A percentile compares a stretch with the other conserved stretches of the same genome.
Evolutionary conservation across 2,797 vertebrate genomes (phyloP).

Genomic region (Hephaestus fuliginosus): DNA sequence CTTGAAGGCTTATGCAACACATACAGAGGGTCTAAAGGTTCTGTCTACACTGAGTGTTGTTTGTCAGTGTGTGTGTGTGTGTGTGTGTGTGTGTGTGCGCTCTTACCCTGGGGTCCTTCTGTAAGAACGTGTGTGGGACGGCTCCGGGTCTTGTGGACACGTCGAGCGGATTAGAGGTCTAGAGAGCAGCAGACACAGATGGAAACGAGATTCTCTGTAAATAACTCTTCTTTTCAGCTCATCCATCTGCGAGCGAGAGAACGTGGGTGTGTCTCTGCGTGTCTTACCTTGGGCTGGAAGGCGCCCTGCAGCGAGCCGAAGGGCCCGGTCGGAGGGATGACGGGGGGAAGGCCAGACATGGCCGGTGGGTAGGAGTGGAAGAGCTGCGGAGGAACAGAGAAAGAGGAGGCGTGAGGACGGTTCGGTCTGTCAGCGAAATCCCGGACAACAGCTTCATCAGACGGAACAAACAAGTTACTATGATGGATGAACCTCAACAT

Average conservation of each 20-base stretch:
- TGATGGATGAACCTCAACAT: constrained; percentile 10
- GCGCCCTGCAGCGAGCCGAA: constrained; percentile 98
- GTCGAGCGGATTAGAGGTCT: constrained; percentile 98
- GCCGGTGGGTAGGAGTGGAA: constrained; percentile 97
- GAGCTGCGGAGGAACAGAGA: constrained; percentile 89
- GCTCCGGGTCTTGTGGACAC: constrained; percentile 94
- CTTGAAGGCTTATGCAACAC: constrained; percentile 41
- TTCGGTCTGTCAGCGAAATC: not conserved
- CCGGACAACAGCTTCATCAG: constrained; percentile 9
- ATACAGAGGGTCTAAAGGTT: constrained; percentile 19
- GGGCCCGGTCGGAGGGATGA: constrained; percentile 96
- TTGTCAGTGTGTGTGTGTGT: not conserved
- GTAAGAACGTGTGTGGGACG: constrained; percentile 95
- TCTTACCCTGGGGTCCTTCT: constrained; percentile 98
- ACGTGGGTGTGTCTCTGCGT: not conserved
- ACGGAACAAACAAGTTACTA: not conserved
- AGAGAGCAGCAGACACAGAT: constrained; percentile 45
- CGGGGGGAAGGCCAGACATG: constrained; percentile 96
- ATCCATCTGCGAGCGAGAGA: not conserved
- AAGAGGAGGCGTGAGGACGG: constrained; percentile 42
- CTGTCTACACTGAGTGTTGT: constrained; percentile 2
- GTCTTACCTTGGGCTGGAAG: constrained; percentile 96
- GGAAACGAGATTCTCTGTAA: constrained; percentile 39
- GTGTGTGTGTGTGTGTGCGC: constrained; percentile 7
- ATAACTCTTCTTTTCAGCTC: constrained; percentile 13